Base-by-base conservation (phyloP, 2,113 vertebrate genomes). In the Thryonomys swinderianus region DNA sequence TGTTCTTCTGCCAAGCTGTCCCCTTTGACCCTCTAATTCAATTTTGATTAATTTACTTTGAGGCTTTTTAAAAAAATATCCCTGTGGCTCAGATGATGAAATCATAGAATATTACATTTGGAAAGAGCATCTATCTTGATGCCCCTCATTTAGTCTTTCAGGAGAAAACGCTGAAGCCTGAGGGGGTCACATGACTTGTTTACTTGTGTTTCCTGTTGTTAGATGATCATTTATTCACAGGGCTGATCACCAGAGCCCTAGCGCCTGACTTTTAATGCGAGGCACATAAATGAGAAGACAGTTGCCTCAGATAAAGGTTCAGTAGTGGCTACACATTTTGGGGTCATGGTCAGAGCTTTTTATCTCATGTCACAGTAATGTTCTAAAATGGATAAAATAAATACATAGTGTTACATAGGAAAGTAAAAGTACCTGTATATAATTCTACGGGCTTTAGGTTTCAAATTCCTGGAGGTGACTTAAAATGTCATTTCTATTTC, bases 201-300 rank as follows among this genome's bases (percentile, higher is more conserved):
- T 66, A 57, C 48, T 85, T 66, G 9, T 64, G 18, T 85, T 90
- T 40, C 32, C 30, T 88, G 61, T 85, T 34, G 8, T 37, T 92
- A 14, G 32, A 79, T 81, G 74, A 78, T 87, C 67, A 94, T 95
- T 84, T 85, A 40, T 81, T 64, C 48, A 42, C 69, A 90, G 55
- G 20, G 2, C n/a, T 87, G 30, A 40, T 94, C 53, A 25, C 37
- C 4, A 66, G 57, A 78, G 40, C 53, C 81, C 45, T 69, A 71
- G 81, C 62, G 4, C 32, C 30, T 88, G 82, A 34, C 34, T 25
- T 80, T 76, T 86, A 66, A 48, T 64, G 57, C 40, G n/a, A 83
- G 42, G 88, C 14, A 92, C 91, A 87, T n/a, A 57, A 86, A 83
- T 7, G 30, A 79, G n/a, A 57, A 64, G 85, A 82, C 21, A 16